A percentile compares a stretch with the other conserved stretches of the same genome.
phyloP scores from a whole-genome alignment of 2,888 invertebrate species.

The Parelbella ahira region DNA sequence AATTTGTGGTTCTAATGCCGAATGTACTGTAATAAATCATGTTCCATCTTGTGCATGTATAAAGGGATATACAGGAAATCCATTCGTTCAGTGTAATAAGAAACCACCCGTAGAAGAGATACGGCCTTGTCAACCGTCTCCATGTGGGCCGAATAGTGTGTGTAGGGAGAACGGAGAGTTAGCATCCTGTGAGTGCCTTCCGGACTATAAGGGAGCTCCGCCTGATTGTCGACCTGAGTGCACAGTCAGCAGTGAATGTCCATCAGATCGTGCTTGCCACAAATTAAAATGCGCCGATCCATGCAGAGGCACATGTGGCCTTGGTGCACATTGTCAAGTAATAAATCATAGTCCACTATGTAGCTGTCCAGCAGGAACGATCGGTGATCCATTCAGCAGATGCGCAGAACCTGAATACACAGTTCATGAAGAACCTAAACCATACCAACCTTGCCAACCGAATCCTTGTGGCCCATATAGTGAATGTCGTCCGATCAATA shows the following conservation, averaged over 20 bases:
- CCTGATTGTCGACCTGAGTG: constrained; percentile 89
- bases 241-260: constrained; percentile 88
- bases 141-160: constrained; percentile 88
- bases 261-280: constrained; percentile 86
- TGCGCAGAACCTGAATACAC: constrained; percentile 63
- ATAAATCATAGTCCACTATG: constrained; percentile 90
- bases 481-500: constrained; percentile 86
- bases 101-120: constrained; percentile 52
- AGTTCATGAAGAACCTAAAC: constrained; percentile 42
- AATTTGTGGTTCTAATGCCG: constrained; percentile 90
- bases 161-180: constrained; percentile 87
- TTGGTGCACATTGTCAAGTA: constrained; percentile 86
- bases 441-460: constrained; percentile 84
- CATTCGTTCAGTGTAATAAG: constrained; percentile 70
- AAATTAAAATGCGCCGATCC: constrained; percentile 89
- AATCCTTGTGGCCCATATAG: constrained; percentile 91
- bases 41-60: constrained; percentile 91
- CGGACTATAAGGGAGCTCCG: constrained; percentile 84
- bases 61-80: constrained; percentile 87
- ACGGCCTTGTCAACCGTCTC: constrained; percentile 87
- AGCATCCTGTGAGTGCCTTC: constrained; percentile 87
- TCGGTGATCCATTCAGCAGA: constrained; percentile 84
- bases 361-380: constrained; percentile 83
- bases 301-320: constrained; percentile 87
- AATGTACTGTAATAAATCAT: constrained; percentile 92